Percentiles rank a stretch among this genome's conserved stretches.
Conservation (phyloP, 2,797 vertebrate genomes). For the Bradypus variegatus region DNA sequence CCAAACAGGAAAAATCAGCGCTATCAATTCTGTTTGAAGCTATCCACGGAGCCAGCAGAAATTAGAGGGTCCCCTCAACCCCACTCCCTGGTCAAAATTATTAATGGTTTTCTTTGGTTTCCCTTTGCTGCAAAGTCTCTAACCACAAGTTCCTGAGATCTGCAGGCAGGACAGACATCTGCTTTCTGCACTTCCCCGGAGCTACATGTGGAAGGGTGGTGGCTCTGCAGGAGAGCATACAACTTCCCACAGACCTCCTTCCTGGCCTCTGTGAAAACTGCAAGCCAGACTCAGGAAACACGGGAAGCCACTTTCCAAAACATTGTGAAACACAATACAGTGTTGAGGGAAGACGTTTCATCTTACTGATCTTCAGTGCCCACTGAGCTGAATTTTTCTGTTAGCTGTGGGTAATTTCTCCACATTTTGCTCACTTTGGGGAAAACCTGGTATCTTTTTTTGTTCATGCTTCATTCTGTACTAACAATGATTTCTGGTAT, state of each 20-base stretch:
- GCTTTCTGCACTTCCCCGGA: not conserved
- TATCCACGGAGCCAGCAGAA: not conserved
- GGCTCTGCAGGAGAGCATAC: not conserved
- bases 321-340: not conserved
- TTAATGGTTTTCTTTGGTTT: not conserved
- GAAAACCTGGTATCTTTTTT: not conserved
- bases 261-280: not conserved
- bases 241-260: not conserved
- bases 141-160: not conserved
- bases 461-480: not conserved
- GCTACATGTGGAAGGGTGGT: rapidly evolving
- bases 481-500: not conserved
- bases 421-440: not conserved
- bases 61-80: not conserved
- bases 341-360: not conserved
- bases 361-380: not conserved
- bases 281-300: not conserved
- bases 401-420: not conserved
- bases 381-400: not conserved
- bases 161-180: not conserved
- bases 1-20: not conserved
- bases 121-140: not conserved
- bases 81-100: not conserved
- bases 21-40: not conserved
- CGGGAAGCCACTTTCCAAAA: not conserved